phyloP scores from a whole-genome alignment of 2,888 invertebrate species.

The Lymantria dispar region DNA sequence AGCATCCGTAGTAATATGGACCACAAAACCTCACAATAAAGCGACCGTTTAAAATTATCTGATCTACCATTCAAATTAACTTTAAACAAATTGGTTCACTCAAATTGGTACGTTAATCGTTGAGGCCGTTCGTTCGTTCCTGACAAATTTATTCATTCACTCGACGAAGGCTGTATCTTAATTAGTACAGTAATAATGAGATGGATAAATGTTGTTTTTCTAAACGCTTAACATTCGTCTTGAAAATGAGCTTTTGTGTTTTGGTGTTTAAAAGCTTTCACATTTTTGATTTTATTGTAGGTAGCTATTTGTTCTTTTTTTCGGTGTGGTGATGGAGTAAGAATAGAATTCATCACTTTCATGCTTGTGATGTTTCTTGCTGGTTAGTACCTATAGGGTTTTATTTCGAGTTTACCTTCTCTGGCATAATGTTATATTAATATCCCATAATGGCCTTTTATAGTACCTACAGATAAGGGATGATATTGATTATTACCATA shows the following conservation, averaged over 20 bases:
- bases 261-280: slow-evolving; percentile 2
- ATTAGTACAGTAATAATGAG: slow-evolving; percentile 26
- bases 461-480: too few species aligned
- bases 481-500: too few species aligned
- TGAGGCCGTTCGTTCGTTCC: slow-evolving; percentile 33
- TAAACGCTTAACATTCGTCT: slow-evolving; percentile 9
- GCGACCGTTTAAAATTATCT: slow-evolving; percentile 27
- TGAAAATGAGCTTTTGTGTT: neutral
- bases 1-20: slow-evolving; percentile 3
- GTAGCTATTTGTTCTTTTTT: neutral
- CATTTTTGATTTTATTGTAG: neutral
- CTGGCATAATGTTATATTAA: too few species aligned
- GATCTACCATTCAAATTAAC: slow-evolving; percentile 34
- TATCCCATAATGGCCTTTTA: too few species aligned
- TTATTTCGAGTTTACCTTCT: too few species aligned
- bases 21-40: slow-evolving; percentile 12
- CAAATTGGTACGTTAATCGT: slow-evolving; percentile 33
- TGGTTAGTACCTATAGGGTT: too few species aligned
- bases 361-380: too few species aligned
- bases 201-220: slow-evolving; percentile 13
- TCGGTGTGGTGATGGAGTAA: too few species aligned
- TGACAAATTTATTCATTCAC: slow-evolving; percentile 41
- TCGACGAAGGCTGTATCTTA: slow-evolving; percentile 28
- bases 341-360: too few species aligned
- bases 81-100: slow-evolving; percentile 41